A percentile compares a stretch with the other conserved stretches of the same genome.
Evolutionary conservation across 2,888 invertebrate genomes (phyloP).

Genomic region (Caenorhabditis sp.): DNA sequence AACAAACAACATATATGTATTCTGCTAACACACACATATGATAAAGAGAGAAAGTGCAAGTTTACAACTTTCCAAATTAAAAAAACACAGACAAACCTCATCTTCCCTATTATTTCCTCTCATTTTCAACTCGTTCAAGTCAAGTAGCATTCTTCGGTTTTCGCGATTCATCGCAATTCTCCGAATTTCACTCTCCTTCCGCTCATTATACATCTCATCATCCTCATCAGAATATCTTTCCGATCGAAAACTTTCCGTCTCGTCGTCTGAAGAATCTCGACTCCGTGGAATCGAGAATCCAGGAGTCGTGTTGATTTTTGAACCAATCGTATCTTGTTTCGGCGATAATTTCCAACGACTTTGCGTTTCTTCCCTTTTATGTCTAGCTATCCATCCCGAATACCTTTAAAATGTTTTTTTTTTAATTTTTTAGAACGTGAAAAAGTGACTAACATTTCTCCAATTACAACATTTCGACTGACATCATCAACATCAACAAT

Average conservation of each 20-base stretch:
- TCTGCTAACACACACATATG: no score
- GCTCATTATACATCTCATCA: neutral
- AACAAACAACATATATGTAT: no score
- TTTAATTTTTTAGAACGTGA: neutral
- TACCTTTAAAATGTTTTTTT: neutral
- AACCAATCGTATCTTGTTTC: neutral
- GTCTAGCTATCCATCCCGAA: slow-evolving; percentile 5
- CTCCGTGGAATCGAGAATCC: neutral
- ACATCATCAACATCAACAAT: slow-evolving; percentile 3
- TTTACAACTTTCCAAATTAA: no score
- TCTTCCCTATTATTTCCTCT: neutral
- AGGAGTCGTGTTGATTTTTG: neutral
- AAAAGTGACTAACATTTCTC: neutral
- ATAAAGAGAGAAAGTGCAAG: no score
- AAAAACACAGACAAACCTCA: neutral
- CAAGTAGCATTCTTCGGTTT: neutral
- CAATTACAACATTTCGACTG: neutral
- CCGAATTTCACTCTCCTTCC: neutral
- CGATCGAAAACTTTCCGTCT: neutral
- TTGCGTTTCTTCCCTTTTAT: neutral
- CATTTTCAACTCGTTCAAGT: neutral
- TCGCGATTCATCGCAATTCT: neutral
- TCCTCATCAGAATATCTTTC: neutral
- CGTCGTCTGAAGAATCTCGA: slow-evolving; percentile 1
- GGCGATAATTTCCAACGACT: slow-evolving; percentile 14